These are phyloP conservation scores for Andrena praecox DNA, from an alignment of 2,888 invertebrate genomes.

Conservation along the genomic window DNA sequence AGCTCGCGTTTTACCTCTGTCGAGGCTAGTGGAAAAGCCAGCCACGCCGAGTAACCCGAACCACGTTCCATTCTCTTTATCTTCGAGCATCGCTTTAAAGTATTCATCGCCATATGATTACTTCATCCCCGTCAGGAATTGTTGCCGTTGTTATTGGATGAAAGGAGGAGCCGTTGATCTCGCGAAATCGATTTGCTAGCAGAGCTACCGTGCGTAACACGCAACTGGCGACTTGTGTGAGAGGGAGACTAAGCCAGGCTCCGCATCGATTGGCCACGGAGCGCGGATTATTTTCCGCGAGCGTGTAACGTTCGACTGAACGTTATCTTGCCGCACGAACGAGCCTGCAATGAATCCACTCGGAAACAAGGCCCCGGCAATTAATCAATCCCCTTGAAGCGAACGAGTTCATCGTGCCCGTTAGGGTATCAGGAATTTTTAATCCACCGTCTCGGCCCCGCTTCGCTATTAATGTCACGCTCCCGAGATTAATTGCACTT, in stretches of 20 bases:
- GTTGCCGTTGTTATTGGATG: background rate
- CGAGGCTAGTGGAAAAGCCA: too few species aligned
- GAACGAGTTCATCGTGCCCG: conserved; percentile 58
- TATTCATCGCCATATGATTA: background rate
- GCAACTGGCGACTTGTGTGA: background rate
- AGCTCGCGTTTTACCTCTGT: too few species aligned
- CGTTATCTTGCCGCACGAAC: conserved; percentile 48
- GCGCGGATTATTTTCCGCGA: conserved; percentile 27
- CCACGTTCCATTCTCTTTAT: too few species aligned
- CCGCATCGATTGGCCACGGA: conserved; percentile 40
- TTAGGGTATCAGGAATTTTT: conserved; percentile 66
- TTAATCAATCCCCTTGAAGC: conserved; percentile 50
- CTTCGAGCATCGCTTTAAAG: too few species aligned
- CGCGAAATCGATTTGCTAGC: background rate
- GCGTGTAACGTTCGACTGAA: conserved; percentile 17
- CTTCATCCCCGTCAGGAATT: background rate
- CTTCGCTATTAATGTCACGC: conserved; percentile 64
- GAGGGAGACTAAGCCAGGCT: conserved; percentile 23
- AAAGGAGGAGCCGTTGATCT: background rate
- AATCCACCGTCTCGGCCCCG: conserved; percentile 41
- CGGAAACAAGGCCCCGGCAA: conserved; percentile 47
- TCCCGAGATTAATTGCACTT: conserved; percentile 67
- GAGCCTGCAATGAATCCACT: conserved; percentile 45
- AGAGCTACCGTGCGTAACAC: background rate
- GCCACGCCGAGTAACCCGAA: too few species aligned